A percentile compares a stretch with the other conserved stretches of the same genome.
phyloP scores from a whole-genome alignment of 35 echinoderm and acorn worm genomes.

The Stichopus chloronotus region DNA sequence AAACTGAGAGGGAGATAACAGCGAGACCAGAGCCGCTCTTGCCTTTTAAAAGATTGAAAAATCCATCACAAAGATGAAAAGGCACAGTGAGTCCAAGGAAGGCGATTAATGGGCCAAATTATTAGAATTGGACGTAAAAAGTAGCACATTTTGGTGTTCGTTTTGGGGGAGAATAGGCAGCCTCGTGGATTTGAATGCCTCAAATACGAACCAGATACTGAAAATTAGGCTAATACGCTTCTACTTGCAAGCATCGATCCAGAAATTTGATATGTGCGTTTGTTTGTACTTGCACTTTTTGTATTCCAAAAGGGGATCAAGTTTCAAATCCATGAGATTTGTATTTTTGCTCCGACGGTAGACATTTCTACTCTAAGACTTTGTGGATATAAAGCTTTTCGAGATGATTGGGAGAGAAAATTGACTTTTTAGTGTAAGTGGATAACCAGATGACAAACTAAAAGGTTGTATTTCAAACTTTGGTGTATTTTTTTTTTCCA shows the following conservation, averaged over 20 bases:
- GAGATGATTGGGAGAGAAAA: too few species aligned
- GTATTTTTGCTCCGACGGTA: too few species aligned
- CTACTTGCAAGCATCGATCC: neutral
- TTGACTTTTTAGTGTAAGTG: too few species aligned
- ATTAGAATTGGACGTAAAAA: neutral
- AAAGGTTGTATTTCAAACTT: too few species aligned
- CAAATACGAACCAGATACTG: neutral
- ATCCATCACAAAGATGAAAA: neutral
- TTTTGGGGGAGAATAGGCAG: neutral
- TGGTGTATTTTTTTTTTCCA: too few species aligned
- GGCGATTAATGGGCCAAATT: neutral
- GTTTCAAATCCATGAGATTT: too few species aligned
- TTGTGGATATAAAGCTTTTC: too few species aligned
- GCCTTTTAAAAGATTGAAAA: neutral
- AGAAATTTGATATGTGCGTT: neutral
- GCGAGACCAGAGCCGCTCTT: too few species aligned
- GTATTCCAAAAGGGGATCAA: too few species aligned
- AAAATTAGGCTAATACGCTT: constrained; percentile 2
- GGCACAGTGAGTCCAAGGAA: neutral
- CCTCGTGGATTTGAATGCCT: neutral
- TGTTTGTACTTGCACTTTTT: neutral
- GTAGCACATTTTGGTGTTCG: constrained; percentile 9
- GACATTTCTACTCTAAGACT: too few species aligned
- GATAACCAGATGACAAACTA: too few species aligned
- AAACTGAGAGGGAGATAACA: too few species aligned